A percentile compares a stretch with the other conserved stretches of the same genome.
phyloP scores from a whole-genome alignment of 2,797 vertebrate genomes.

The Anguilla anguilla region DNA sequence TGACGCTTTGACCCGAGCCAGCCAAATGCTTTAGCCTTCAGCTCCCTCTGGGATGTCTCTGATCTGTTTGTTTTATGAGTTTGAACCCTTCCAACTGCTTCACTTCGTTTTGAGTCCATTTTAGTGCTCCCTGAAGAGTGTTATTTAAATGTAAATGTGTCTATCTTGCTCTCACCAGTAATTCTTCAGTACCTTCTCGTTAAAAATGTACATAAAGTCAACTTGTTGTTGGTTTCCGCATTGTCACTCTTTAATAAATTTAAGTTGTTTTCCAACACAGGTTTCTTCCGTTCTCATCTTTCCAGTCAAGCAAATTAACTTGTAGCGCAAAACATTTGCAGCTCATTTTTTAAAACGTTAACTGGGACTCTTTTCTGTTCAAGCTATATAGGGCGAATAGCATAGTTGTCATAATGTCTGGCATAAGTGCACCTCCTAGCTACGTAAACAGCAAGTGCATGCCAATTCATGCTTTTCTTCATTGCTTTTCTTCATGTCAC shows the following conservation, averaged over 20 bases:
- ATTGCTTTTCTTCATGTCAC: too few relatives aligned
- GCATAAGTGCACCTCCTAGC: too few relatives aligned
- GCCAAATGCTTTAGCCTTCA: not conserved
- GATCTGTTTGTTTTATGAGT: not conserved
- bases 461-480: not conserved
- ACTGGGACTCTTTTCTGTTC: too few relatives aligned
- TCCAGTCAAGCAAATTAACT: not conserved
- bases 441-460: too few relatives aligned
- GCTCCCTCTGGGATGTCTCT: not conserved
- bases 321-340: too few relatives aligned
- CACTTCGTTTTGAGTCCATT: not conserved
- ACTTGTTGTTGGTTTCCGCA: not conserved
- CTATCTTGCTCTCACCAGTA: not conserved
- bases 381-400: too few relatives aligned
- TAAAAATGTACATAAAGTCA: conserved; percentile 5
- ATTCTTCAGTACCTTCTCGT: not conserved
- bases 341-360: too few relatives aligned
- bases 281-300: not conserved
- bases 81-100: not conserved
- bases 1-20: not conserved
- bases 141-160: conserved; percentile 5
- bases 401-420: too few relatives aligned
- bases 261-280: not conserved
- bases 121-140: not conserved
- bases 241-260: conserved; percentile 12